Percentiles rank a stretch among this genome's conserved stretches.
These are phyloP conservation scores for Cryptocheilus praepositus DNA, from an alignment of 2,888 invertebrate species.

Conservation along the genomic window DNA sequence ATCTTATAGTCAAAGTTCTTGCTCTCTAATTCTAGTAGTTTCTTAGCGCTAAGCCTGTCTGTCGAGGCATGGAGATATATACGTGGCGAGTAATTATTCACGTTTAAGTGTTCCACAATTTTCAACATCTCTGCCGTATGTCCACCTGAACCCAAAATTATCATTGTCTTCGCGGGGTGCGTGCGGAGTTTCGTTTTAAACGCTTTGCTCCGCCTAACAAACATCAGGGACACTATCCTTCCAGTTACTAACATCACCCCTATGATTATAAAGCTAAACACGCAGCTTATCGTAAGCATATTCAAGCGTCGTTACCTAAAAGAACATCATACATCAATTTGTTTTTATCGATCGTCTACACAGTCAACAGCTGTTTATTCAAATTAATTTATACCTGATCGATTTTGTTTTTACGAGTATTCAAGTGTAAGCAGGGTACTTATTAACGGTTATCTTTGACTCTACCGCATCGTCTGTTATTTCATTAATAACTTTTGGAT, in stretches of 20 bases:
- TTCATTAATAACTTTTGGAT: too few species aligned
- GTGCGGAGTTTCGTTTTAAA: conserved; percentile 6
- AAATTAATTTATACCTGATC: too few species aligned
- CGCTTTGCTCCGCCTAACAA: conserved; percentile 36
- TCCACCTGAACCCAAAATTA: conserved; percentile 89
- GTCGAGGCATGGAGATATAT: conserved; percentile 86
- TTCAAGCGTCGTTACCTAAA: conserved; percentile 16
- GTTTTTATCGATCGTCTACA: too few species aligned
- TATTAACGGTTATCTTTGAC: too few species aligned
- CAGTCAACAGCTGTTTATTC: too few species aligned
- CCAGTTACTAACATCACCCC: conserved; percentile 20
- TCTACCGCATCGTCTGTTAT: too few species aligned
- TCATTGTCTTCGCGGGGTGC: conserved; percentile 74
- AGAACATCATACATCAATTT: conserved; percentile 8
- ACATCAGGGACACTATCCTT: conserved; percentile 56
- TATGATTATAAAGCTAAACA: conserved; percentile 22
- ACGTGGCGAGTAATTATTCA: conserved; percentile 82
- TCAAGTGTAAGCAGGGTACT: not conserved
- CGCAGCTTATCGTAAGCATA: conserved; percentile 20
- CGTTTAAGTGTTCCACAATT: conserved; percentile 80
- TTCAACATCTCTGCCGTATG: conserved; percentile 97
- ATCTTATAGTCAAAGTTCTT: conserved; percentile 75
- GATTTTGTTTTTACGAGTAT: not conserved
- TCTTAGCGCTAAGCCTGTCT: conserved; percentile 85
- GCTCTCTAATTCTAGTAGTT: conserved; percentile 79